Percentiles rank a stretch among this genome's conserved stretches.
Evolutionary conservation across 2,888 invertebrate genomes (phyloP).

Genomic region (Drosophila stalkeri): DNA sequence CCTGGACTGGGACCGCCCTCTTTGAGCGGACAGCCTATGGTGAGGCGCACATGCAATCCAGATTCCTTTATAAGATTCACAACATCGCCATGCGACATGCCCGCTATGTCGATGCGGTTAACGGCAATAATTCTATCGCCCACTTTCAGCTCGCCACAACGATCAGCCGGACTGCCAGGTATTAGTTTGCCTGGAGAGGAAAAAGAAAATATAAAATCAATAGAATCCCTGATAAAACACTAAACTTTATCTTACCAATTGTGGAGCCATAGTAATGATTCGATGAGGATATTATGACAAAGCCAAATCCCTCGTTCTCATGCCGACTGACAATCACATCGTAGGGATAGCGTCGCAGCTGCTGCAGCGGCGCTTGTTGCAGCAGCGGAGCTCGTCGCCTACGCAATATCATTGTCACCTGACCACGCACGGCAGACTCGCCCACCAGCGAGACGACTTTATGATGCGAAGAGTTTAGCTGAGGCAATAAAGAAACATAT

Average conservation of each 20-base stretch:
- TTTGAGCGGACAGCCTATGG: constrained; percentile 87
- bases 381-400: constrained; percentile 84
- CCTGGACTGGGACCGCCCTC: constrained; percentile 74
- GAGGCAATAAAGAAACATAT: constrained; percentile 21
- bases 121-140: constrained; percentile 98
- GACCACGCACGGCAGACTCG: constrained; percentile 93
- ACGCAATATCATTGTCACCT: constrained; percentile 92
- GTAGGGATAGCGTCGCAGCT: constrained; percentile 88
- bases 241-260: constrained; percentile 88
- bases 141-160: constrained; percentile 95
- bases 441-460: constrained; percentile 97
- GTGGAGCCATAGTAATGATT: constrained; percentile 92
- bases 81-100: constrained; percentile 97
- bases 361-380: constrained; percentile 51
- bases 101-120: constrained; percentile 95
- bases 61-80: constrained; percentile 99
- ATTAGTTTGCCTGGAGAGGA: constrained; percentile 92
- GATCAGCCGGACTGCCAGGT: constrained; percentile 97
- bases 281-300: constrained; percentile 98
- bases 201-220: background rate
- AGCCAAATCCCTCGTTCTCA: constrained; percentile 99
- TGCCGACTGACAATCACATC: constrained; percentile 95
- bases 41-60: constrained; percentile 94
- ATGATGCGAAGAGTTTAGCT: constrained; percentile 93
- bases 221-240: background rate